Base-by-base conservation (phyloP, 2,888 invertebrate species). In the Charanyca ferruginea region DNA sequence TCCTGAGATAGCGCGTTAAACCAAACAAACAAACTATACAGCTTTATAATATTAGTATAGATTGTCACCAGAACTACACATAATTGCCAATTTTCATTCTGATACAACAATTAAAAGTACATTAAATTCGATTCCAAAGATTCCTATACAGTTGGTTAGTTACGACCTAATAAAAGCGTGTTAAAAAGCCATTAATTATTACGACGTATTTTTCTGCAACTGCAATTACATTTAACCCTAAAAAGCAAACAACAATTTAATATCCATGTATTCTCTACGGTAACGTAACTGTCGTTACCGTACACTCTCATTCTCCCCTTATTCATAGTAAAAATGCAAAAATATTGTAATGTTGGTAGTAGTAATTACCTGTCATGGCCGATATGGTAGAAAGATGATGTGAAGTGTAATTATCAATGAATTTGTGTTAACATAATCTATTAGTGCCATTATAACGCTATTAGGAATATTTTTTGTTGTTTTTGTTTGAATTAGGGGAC, bases 381-480 rank as follows among this genome's bases (percentile, higher is more conserved):
- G 53, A 69, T 73, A 69, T 62, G 66, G 54, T 66, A 35, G 4
- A 32, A 52, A 65, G 9, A 76, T 44, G 53, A 73, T 54, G 74
- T 61, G 60, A 61, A 55, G 25, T 74, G 62, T 70, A 81, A 81
- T 81, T 81, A 81, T 77, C 77, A 74, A 72, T 77, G 79, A 77
- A 72, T 77, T 81, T 79, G 77, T 72, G 54, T 66, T 69, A 78
- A 81, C 71, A 66, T 73, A 51, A 64, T 72, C 57, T 77, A 70
- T 77, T 77, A 74, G 44, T 51, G 18, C 61, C 51, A 77, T 81
- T 81, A 81, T 81, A 81, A 81, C 69, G 74, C 77, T 74, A 81
- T 81, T 81, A 81, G 16, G 42, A 22, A 51, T 68, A 59, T 38
- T 68, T 71, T 60, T 44, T 66, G 8, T 80, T 66, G 74, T 76